Conservation (phyloP, 2,113 vertebrate species). For the Prionailurus bengalensis region DNA sequence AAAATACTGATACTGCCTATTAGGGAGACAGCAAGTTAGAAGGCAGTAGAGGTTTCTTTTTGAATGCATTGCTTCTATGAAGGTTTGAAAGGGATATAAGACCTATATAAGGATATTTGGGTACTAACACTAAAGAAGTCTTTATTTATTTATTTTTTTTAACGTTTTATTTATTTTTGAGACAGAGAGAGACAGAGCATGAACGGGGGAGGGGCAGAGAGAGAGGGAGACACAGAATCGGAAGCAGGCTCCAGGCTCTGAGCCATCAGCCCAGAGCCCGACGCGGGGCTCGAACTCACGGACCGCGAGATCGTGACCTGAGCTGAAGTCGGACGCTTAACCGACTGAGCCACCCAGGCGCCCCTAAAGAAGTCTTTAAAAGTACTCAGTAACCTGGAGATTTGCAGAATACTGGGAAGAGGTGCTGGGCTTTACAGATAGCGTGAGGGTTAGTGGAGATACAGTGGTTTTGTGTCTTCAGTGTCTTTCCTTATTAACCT, state of each 20-base stretch:
- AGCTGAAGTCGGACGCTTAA: too few species aligned
- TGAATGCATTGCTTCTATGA: neutral
- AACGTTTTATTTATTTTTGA: too few species aligned
- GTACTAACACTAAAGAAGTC: neutral
- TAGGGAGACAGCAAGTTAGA: conserved; percentile 1
- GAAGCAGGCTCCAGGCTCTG: too few species aligned
- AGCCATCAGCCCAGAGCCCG: too few species aligned
- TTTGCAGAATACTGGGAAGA: neutral
- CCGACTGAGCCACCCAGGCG: too few species aligned
- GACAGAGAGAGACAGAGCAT: too few species aligned
- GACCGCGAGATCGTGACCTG: too few species aligned
- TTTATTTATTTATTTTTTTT: neutral
- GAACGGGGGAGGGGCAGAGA: too few species aligned
- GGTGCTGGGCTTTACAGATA: neutral
- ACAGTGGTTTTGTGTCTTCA: neutral
- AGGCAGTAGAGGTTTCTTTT: neutral
- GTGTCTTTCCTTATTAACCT: neutral
- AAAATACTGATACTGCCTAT: conserved; percentile 28
- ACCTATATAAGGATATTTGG: neutral
- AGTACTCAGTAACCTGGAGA: neutral
- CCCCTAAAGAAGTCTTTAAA: neutral
- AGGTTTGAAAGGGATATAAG: conserved; percentile 9
- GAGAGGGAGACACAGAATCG: too few species aligned
- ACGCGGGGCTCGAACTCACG: too few species aligned
- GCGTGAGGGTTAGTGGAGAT: neutral